phyloP scores from a whole-genome alignment of 2,888 invertebrate species.

The Lasioglossum leucozonium region DNA sequence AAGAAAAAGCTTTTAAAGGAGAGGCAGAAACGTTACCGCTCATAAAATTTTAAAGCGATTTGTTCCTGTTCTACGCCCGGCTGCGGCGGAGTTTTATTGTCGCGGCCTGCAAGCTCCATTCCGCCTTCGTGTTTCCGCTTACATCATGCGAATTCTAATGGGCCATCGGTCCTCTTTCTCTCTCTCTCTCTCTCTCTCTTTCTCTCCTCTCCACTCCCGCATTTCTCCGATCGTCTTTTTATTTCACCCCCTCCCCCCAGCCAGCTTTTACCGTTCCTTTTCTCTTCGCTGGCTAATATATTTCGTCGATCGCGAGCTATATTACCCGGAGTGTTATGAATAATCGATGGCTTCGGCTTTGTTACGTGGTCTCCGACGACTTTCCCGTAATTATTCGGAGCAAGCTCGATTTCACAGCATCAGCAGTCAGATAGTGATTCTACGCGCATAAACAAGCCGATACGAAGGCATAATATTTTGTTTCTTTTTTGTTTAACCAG shows the following conservation, averaged over 20 bases:
- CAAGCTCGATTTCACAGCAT: not conserved
- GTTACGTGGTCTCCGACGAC: not conserved
- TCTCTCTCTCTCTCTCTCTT: not conserved
- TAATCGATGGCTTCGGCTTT: not conserved
- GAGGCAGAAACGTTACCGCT: conserved; percentile 77
- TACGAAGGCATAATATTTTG: not conserved
- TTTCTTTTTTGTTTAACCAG: not conserved
- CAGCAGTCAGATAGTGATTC: not conserved
- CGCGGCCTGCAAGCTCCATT: conserved; percentile 63
- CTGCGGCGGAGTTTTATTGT: conserved; percentile 71
- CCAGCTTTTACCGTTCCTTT: conserved; percentile 5
- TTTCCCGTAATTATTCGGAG: not conserved
- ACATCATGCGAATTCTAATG: conserved; percentile 73
- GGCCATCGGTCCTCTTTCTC: conserved; percentile 43
- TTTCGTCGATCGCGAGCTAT: not conserved
- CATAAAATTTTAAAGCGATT: conserved; percentile 82
- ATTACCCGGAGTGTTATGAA: conserved; percentile 1
- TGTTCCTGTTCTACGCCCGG: conserved; percentile 67
- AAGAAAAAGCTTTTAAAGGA: conserved; percentile 77
- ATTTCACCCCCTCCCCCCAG: conserved; percentile 6
- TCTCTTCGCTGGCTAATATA: conserved; percentile 6
- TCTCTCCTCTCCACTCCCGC: not conserved
- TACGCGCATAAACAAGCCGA: not conserved
- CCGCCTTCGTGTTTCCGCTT: conserved; percentile 63
- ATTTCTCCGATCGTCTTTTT: conserved; percentile 8